These are phyloP conservation scores for Macaca fascicularis DNA, from an alignment of 2,113 vertebrate species.

Conservation along the genomic window DNA sequence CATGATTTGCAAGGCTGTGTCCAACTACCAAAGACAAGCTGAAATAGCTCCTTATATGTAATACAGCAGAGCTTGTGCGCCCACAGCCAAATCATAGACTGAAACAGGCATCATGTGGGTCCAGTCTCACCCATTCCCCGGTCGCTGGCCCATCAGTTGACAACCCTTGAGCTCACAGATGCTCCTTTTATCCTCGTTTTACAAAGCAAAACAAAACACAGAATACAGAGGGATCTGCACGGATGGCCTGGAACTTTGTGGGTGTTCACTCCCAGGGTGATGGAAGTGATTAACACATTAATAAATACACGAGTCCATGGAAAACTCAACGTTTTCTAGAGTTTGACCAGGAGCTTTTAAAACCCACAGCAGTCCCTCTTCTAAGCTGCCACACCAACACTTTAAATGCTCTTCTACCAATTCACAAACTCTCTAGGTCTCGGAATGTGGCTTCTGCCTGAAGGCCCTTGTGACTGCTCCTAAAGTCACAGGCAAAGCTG, in stretches of 20 bases:
- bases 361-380: background rate
- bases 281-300: too few relatives aligned
- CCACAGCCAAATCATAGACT: background rate
- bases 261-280: background rate
- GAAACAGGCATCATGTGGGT: accelerated
- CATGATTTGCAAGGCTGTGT: background rate
- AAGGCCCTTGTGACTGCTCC: accelerated
- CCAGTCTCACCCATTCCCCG: background rate
- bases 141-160: background rate
- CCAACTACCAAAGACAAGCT: background rate
- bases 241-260: background rate
- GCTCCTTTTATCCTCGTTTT: background rate
- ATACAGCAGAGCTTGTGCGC: too few relatives aligned
- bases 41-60: background rate
- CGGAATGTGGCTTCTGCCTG: background rate
- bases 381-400: background rate
- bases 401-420: background rate
- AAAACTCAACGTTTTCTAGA: background rate
- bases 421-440: background rate
- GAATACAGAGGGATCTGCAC: background rate
- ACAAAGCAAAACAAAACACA: background rate
- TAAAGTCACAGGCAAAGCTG: background rate
- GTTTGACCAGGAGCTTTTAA: background rate
- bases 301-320: too few relatives aligned
- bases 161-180: background rate